Evolutionary conservation across 2,888 invertebrate genomes (phyloP).

Genomic region (Cecidostiba fungosa): DNA sequence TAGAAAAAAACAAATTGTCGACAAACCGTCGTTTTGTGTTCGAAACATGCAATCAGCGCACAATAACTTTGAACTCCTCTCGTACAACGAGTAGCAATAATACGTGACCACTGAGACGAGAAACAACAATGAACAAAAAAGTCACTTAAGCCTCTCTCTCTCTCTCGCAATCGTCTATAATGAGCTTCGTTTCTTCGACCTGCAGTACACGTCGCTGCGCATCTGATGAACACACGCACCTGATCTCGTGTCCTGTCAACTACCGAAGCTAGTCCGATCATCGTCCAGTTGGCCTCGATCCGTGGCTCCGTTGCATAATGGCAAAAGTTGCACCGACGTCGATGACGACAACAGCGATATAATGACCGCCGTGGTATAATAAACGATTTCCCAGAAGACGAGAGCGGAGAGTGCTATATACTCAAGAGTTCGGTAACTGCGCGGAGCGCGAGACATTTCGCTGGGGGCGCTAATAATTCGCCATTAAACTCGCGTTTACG

Average conservation of each 20-base stretch:
- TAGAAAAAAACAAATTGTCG: no score
- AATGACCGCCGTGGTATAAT: not conserved
- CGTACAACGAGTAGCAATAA: not conserved
- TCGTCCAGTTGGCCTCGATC: conserved; percentile 15
- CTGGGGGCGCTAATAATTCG: conserved; percentile 21
- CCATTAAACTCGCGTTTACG: conserved; percentile 17
- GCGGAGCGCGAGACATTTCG: not conserved
- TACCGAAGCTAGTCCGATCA: not conserved
- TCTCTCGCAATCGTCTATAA: not conserved
- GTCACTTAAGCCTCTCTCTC: not conserved
- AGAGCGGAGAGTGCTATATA: not conserved
- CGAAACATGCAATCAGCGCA: not conserved
- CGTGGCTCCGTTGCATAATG: conserved; percentile 35
- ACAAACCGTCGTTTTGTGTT: not conserved
- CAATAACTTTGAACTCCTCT: not conserved
- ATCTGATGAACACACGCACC: not conserved
- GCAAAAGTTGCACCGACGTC: not conserved
- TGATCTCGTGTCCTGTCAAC: not conserved
- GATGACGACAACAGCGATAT: conserved; percentile 20
- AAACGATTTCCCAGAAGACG: conserved; percentile 17
- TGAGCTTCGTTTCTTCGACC: not conserved
- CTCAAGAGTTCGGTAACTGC: conserved; percentile 17
- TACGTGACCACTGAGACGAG: not conserved
- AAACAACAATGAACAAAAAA: not conserved
- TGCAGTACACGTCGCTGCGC: not conserved